Evolutionary conservation across 1,140 invertebrate genomes (phyloP), one percentile per base, ranked within the genome.

Genomic region (Eubasilissa regina): DNA sequence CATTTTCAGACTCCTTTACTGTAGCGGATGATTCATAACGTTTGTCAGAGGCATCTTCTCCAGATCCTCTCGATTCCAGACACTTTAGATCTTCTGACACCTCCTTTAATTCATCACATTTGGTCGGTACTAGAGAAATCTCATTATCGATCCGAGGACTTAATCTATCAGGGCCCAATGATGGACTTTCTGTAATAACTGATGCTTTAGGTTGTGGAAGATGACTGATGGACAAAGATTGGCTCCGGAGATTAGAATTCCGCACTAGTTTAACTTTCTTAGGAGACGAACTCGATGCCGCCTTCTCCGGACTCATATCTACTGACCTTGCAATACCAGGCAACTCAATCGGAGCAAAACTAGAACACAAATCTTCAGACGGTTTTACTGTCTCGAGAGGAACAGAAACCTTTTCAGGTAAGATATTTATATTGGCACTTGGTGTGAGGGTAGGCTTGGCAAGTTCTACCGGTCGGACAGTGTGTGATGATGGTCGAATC

Each of bases 181-280:
- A 15, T 17, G 47, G 17, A 7, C 15, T 1, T 70, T 70, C 66
- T 13, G 44, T 70, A 25, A 70, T n/a, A 51, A 51, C 51, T 21
- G 53, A 25, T 58, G 55, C 12, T 25, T 74, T 62, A 13, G 58
- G 56, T 12, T 15, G 58, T 17, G 74, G 51, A 51, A 58, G 48
- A 11, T 51, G 79, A 60, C 62, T 58, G 44, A 48, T 15, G 76
- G 73, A 21, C 21, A 68, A 45, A 0, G 43, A 21, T 51, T 68
- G 62, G 51, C 21, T 47, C 62, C 68, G 44, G 0, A 73, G 68
- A 48, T 73, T 78, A 11, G 62, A 55, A 43, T 79, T 56, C 13
- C 80, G 68, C 47, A 81, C 80, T 13, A 81, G 55, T 43, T 81
- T 81, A 15, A 81, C 80, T 75, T 77, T 78, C 56, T 78, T 78